Evolutionary conservation across 2,113 vertebrate species (phyloP).

Genomic region (Cisticola juncidis): DNA sequence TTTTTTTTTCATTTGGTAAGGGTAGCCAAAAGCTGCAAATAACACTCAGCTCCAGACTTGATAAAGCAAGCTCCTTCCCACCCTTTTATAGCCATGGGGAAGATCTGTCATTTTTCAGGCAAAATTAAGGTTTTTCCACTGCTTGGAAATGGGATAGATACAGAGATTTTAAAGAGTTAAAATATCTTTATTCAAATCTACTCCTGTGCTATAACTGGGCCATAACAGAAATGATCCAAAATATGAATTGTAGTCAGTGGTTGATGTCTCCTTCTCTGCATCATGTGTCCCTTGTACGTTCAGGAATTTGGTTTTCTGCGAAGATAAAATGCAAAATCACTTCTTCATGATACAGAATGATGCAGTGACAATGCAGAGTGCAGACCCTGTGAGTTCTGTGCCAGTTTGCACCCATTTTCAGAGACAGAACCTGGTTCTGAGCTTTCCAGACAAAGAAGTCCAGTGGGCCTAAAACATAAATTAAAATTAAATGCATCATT

Average conservation of each 20-base stretch:
- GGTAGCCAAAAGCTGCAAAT: constrained; percentile 51
- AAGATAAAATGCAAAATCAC: neutral
- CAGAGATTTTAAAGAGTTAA: neutral
- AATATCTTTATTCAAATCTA: neutral
- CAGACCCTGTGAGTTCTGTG: neutral
- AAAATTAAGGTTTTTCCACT: neutral
- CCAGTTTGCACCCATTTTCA: neutral
- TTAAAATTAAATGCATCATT: neutral
- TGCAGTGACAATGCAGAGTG: neutral
- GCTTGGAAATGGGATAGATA: neutral
- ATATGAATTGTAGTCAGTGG: neutral
- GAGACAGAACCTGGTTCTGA: neutral
- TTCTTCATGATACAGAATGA: neutral
- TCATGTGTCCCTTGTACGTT: neutral
- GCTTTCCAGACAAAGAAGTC: neutral
- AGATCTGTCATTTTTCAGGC: neutral
- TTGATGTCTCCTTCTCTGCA: neutral
- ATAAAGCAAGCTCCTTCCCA: neutral
- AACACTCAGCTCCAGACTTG: constrained; percentile 40
- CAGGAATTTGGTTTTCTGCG: neutral
- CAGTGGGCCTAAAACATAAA: neutral
- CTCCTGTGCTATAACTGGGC: neutral
- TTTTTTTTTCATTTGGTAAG: constrained; percentile 35
- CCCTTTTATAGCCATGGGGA: neutral
- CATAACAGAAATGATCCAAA: neutral